These are phyloP conservation scores for Ennomos quercinarius DNA, from an alignment of 2,888 invertebrate species.

Conservation along the genomic window DNA sequence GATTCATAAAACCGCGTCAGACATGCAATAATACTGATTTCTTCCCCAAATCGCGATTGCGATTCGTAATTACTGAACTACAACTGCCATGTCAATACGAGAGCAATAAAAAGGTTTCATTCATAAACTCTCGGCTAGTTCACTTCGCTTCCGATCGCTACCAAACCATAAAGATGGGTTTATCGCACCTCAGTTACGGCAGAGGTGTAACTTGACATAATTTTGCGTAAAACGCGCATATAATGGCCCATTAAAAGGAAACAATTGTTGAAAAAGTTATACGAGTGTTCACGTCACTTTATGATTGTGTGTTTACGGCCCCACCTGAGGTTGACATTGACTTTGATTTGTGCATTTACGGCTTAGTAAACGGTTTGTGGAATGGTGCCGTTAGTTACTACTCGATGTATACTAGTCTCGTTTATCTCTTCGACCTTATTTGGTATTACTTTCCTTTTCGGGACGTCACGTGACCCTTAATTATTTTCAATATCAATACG, in stretches of 20 bases:
- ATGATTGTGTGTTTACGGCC: conserved; percentile 83
- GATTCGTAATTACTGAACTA: conserved; percentile 78
- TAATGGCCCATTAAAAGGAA: conserved; percentile 85
- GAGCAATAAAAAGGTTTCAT: conserved; percentile 81
- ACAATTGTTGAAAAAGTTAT: conserved; percentile 86
- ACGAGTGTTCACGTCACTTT: conserved; percentile 83
- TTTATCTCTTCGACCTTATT: conserved; percentile 19
- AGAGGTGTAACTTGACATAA: conserved; percentile 84
- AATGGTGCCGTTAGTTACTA: conserved; percentile 56
- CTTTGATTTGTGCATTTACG: conserved; percentile 83
- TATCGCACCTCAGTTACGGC: conserved; percentile 80
- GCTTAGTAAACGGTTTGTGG: conserved; percentile 72
- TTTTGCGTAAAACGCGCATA: conserved; percentile 84
- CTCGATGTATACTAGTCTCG: conserved; percentile 35
- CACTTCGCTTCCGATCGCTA: conserved; percentile 79
- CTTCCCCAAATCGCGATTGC: conserved; percentile 77
- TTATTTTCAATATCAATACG: conserved; percentile 34
- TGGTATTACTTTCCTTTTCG: conserved; percentile 12
- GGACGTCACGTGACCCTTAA: conserved; percentile 20
- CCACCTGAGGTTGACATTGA: conserved; percentile 84
- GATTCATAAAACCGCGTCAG: conserved; percentile 79
- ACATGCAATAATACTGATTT: conserved; percentile 77
- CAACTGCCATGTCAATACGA: conserved; percentile 78
- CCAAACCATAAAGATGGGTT: conserved; percentile 82
- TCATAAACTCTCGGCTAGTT: conserved; percentile 76